Evolutionary conservation across 2,888 invertebrate genomes (phyloP), one percentile per base, ranked within the genome.

Genomic region (Dendrolimus pini): DNA sequence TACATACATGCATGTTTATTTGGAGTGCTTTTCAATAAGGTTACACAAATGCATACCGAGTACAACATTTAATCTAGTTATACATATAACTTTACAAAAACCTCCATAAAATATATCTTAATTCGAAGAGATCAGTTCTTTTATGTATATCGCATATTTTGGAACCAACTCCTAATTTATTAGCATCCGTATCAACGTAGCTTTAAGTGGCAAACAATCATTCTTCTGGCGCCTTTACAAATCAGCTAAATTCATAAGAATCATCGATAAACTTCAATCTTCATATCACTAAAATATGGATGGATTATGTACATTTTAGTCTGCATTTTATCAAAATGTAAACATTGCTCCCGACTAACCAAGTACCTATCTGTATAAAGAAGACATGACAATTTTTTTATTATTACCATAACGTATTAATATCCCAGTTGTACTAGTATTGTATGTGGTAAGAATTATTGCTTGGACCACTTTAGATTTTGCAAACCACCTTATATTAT

Each of bases 211-310:
- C 59, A 7, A 14, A 54, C 57, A 12, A 56, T 42, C 63, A 57
- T 66, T 56, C 41, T 57, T 60, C 58, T 68, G 70, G 72, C 73
- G 75, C 76, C 75, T 71, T 77, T 77, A 78, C 72, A 74, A 66
- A 71, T 64, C 68, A 64, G 63, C 66, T 66, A 72, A 78, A 75
- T 73, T 72, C 12, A 47, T 47, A 47, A 47, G 47, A 47, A 47
- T 47, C 12, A 12, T 47, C 9, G 47, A 47, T 47, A 47, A 47
- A 47, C 47, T 12, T 47, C 47, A 47, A 47, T 47, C 47, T 9
- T 47, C 47, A 9, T 47, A 12, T 47, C 47, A 47, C 47, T 47
- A 47, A 47, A 47, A 47, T 47, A 47, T 47, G 12, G 47, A 47
- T 47, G 12, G 47, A 47, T 47, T 47, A 47, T 47, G 47, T 47